A percentile compares a stretch with the other conserved stretches of the same genome.
These are phyloP conservation scores for Panurus biarmicus DNA, from an alignment of 2,113 vertebrate genomes.

Conservation along the genomic window DNA sequence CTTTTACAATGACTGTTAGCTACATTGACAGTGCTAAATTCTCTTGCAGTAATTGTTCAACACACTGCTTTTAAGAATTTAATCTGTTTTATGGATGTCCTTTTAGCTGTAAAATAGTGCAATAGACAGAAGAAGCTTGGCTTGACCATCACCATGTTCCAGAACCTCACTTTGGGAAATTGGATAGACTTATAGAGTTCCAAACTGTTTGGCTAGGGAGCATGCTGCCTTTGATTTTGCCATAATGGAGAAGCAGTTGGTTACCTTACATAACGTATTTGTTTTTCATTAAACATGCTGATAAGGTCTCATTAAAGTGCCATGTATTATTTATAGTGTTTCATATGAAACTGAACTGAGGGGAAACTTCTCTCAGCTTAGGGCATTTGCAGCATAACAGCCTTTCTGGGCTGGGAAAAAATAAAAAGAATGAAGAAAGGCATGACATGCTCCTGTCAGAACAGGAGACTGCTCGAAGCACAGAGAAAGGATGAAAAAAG, in stretches of 20 bases:
- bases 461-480: constrained; percentile 48
- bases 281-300: constrained; percentile 74
- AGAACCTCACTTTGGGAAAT: constrained; percentile 49
- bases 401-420: constrained; percentile 21
- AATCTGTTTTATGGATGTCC: background rate
- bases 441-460: constrained; percentile 39
- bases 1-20: background rate
- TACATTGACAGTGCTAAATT: background rate
- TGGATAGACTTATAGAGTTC: background rate
- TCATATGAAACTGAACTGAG: constrained; percentile 64
- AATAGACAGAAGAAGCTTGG: background rate
- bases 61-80: background rate
- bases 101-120: background rate
- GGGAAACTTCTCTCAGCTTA: constrained; percentile 34
- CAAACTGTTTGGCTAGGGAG: constrained; percentile 10
- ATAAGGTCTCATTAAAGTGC: constrained; percentile 69
- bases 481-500: background rate
- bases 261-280: constrained; percentile 67
- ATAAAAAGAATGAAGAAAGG: background rate
- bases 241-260: constrained; percentile 11
- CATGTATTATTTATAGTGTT: constrained; percentile 71
- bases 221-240: background rate
- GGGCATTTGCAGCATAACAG: constrained; percentile 34
- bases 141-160: constrained; percentile 19
- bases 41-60: constrained; percentile 4